Percentiles rank a stretch among this genome's conserved stretches.
Conservation (phyloP, 1,140 invertebrate species). For the Drosophila kohkoa region DNA sequence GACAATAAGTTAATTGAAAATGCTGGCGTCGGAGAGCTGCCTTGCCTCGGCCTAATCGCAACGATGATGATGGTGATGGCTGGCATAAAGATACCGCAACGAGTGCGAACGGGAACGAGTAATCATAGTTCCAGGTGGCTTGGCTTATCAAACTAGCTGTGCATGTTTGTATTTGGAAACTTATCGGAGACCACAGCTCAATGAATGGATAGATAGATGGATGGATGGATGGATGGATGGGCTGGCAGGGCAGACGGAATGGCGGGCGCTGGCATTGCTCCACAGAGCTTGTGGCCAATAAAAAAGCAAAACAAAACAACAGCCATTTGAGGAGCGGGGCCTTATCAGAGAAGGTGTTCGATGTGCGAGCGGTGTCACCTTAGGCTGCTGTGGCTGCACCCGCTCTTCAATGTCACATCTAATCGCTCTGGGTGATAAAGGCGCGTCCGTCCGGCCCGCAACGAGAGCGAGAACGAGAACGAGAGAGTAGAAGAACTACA, state of each 20-base stretch:
- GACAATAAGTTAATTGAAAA: slow-evolving; percentile 8
- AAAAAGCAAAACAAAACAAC: slow-evolving; percentile 6
- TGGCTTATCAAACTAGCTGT: slow-evolving; percentile 22
- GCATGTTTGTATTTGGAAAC: not conserved
- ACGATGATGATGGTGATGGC: not conserved
- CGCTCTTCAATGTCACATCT: slow-evolving; percentile 38
- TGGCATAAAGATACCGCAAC: slow-evolving; percentile 30
- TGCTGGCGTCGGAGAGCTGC: not conserved
- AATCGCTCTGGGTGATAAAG: slow-evolving; percentile 44
- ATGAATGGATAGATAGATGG: slow-evolving; percentile 8
- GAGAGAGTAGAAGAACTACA: no score
- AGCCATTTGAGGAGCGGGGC: slow-evolving; percentile 1
- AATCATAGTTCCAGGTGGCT: not conserved
- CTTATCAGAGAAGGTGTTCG: slow-evolving; percentile 22
- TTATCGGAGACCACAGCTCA: not conserved
- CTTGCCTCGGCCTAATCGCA: not conserved
- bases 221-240: not conserved
- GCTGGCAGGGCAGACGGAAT: no score
- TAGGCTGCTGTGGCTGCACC: slow-evolving; percentile 34
- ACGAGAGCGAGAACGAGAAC: not conserved
- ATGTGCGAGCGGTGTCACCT: slow-evolving; percentile 8
- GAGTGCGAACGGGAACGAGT: slow-evolving; percentile 5
- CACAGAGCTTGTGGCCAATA: slow-evolving; percentile 12
- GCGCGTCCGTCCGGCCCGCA: slow-evolving; percentile 37
- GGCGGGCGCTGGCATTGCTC: no score